Percentiles rank a stretch among this genome's conserved stretches.
Evolutionary conservation across 1,140 invertebrate species (phyloP).

Genomic region (Vanessa atalanta): DNA sequence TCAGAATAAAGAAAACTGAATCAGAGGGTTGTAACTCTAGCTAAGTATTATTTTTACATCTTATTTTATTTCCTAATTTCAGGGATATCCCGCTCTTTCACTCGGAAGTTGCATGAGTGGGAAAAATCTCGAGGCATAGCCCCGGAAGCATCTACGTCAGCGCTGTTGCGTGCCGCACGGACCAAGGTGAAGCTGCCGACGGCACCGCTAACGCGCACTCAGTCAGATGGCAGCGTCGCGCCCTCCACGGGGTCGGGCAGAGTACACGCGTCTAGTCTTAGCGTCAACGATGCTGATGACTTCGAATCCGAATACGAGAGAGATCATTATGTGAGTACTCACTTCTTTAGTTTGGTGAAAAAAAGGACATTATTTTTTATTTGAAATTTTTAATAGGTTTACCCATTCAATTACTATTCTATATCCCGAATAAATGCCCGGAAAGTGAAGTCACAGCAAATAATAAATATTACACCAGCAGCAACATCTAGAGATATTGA

Average conservation of each 20-base stretch:
- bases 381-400: no score
- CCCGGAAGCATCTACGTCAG: conserved; percentile 90
- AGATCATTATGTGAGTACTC: conserved; percentile 59
- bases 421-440: no score
- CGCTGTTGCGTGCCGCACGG: conserved; percentile 82
- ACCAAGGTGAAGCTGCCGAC: conserved; percentile 78
- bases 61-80: neutral
- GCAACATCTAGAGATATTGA: no score
- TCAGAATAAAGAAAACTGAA: no score
- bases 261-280: conserved; percentile 86
- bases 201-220: conserved; percentile 82
- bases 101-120: conserved; percentile 94
- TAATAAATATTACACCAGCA: no score
- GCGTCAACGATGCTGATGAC: conserved; percentile 86
- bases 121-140: conserved; percentile 91
- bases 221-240: conserved; percentile 86
- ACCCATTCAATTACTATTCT: no score
- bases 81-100: conserved; percentile 92
- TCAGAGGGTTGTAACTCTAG: no score
- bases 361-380: no score
- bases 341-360: no score
- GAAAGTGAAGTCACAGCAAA: no score
- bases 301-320: conserved; percentile 77
- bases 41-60: no score
- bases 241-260: conserved; percentile 76